Evolutionary conservation across 2,113 vertebrate species (phyloP).

Genomic region (Mobula birostris): DNA sequence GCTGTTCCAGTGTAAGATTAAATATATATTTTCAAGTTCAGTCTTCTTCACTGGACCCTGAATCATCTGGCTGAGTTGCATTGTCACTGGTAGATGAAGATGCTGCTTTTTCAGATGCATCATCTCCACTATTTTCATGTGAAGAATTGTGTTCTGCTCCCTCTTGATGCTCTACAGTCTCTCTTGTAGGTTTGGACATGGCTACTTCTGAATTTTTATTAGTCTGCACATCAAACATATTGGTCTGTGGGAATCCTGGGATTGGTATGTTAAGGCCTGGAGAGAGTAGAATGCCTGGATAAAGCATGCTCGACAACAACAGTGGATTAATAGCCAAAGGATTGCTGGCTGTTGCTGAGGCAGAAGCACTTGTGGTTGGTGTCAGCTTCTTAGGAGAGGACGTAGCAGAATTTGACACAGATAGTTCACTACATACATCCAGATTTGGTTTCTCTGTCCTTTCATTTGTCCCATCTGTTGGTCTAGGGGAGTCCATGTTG

Average conservation of each 20-base stretch:
- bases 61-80: slow-evolving; percentile 77
- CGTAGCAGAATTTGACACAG: slow-evolving; percentile 67
- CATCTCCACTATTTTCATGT: slow-evolving; percentile 84
- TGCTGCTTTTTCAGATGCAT: slow-evolving; percentile 85
- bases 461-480: slow-evolving; percentile 70
- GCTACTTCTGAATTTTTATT: slow-evolving; percentile 68
- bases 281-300: slow-evolving; percentile 99
- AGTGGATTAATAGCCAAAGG: slow-evolving; percentile 88
- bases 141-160: slow-evolving; percentile 65
- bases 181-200: slow-evolving; percentile 50
- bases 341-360: slow-evolving; percentile 60
- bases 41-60: slow-evolving; percentile 91
- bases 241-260: slow-evolving; percentile 71
- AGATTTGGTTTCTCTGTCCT: slow-evolving; percentile 78
- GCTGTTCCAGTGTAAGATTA: slow-evolving; percentile 66
- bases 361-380: slow-evolving; percentile 57
- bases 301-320: slow-evolving; percentile 92
- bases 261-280: slow-evolving; percentile 98
- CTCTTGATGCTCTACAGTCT: slow-evolving; percentile 55
- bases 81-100: slow-evolving; percentile 84
- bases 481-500: slow-evolving; percentile 48
- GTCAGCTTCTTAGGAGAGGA: slow-evolving; percentile 65
- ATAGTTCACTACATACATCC: slow-evolving; percentile 61
- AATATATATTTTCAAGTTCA: slow-evolving; percentile 78
- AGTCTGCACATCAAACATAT: slow-evolving; percentile 73